Base-by-base conservation (phyloP, 2,113 vertebrate species). In the Lasiurus cinereus region DNA sequence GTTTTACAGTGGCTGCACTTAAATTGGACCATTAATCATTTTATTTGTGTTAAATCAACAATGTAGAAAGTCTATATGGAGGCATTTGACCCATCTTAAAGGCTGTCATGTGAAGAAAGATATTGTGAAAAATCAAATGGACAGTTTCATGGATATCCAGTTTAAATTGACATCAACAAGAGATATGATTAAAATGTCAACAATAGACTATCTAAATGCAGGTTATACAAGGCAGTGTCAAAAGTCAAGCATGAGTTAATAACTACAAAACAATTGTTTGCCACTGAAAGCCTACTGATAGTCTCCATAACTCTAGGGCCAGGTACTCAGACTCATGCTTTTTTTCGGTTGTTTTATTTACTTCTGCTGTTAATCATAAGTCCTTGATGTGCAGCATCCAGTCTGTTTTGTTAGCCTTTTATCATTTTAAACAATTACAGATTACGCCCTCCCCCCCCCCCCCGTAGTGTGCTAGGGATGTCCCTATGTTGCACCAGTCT, bases 391-490 rank as follows among this genome's bases (percentile, higher is more conserved):
- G 5, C 39, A 48, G 1, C 36, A 5, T 91, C 94, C 92, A 89
- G 82, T 96, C 27, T 66, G 62, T 82, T 90, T 89, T 96, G 70
- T 92, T 94, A 86, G 82, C 59, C 84, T 91, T 96, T 94, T 95
- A 95, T 96, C 83, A 74, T 94, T 97, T 91, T 93, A 90, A 96
- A 77, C 80, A 79, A 64, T 92, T 97, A 59, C 27, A 93, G 94
- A 97, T 96, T 70, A 93, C 90, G 33, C 83, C 69, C 39, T 5
- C 39, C 89, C 24, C 33, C 3, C 39, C 39, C 39, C 89, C 24
- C 33, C 3, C 86, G 27, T 94, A 96, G 97, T 67, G 2, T 90
- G 85, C 73, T 93, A 90, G 94, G 67, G 73, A 92, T 91, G 69
- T 90, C 74, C 97, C 97, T 83, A 95, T 96, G 48, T 70, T 96